Evolutionary conservation across 2,888 invertebrate genomes (phyloP), one percentile per base, ranked within the genome.

Genomic region (Calameuta filiformis): DNA sequence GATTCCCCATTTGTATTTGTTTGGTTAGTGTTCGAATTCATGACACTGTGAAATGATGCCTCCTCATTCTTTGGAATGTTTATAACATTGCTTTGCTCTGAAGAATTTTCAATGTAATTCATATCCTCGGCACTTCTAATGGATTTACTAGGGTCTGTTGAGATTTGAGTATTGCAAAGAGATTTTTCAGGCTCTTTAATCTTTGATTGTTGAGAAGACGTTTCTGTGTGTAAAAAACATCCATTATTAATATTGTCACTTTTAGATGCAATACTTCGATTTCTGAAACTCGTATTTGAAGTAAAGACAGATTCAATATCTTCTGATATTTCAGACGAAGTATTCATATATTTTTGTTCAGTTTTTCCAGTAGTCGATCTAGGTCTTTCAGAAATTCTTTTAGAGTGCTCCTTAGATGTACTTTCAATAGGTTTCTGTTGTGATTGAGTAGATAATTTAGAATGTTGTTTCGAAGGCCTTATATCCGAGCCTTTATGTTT

Each of bases 291-390:
- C 75, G 78, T 35, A 35, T 85, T 86, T 15, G 89, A 85, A 73
- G 84, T 86, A 30, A 83, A 86, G 71, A 81, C 79, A 75, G 84
- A 86, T 68, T 87, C 87, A 3, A 85, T 76, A 69, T 89, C 88
- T 69, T 90, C 89, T 0, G 85, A 86, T 35, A 85, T 83, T 34
- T 90, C 89, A 1, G 86, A 84, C 71, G 85, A 79, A n/a, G 83
- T 79, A 34, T 75, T 80, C 31, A 82, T 81, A 30, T 83, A 77
- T 81, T 87, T 83, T 4, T 77, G 78, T 73, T 89, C 89, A 12
- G 78, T 73, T 83, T 88, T 90, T 76, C 79, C 84, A 4, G 79
- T 81, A 35, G 81, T 82, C 12, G 82, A 79, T 83, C 89, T 91
- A 37, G 81, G 77, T 81, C 89, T 88, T 23, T 90, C 89, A 6